A percentile compares a stretch with the other conserved stretches of the same genome.
Evolutionary conservation across 2,888 invertebrate genomes (phyloP).

Genomic region (Eugnorisma glareosa): DNA sequence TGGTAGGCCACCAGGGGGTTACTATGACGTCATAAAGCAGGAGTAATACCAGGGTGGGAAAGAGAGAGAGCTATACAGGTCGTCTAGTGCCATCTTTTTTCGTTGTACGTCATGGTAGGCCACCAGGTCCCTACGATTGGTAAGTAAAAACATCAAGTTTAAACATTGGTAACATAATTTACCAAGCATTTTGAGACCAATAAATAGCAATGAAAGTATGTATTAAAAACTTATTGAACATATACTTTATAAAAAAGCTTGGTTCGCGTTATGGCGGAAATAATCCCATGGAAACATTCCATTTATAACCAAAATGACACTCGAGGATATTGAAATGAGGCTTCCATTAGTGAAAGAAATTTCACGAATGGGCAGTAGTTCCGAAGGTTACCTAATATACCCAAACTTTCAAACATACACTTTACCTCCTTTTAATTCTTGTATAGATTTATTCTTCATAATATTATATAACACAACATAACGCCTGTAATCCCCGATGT

Average conservation of each 20-base stretch:
- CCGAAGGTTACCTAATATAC: not conserved
- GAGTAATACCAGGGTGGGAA: too few relatives aligned
- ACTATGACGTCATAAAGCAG: too few relatives aligned
- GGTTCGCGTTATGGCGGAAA: not conserved
- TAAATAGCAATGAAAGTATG: not conserved
- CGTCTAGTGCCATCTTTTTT: too few relatives aligned
- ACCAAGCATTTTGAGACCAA: too few relatives aligned
- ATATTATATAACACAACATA: too few relatives aligned
- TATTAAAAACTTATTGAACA: not conserved
- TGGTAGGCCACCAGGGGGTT: too few relatives aligned
- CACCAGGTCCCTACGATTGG: not conserved
- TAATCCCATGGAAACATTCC: not conserved
- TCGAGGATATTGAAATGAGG: not conserved
- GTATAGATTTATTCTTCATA: not conserved
- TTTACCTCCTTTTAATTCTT: not conserved
- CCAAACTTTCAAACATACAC: not conserved
- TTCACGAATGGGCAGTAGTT: not conserved
- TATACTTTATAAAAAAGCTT: not conserved
- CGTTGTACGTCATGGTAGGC: too few relatives aligned
- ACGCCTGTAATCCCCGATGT: too few relatives aligned
- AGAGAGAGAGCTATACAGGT: too few relatives aligned
- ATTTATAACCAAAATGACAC: not conserved
- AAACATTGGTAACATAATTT: not conserved
- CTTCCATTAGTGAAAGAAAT: not conserved
- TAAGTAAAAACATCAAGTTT: not conserved